A percentile compares a stretch with the other conserved stretches of the same genome.
Conservation (phyloP, 2,113 vertebrate species). For the Bostrychus sinensis region DNA sequence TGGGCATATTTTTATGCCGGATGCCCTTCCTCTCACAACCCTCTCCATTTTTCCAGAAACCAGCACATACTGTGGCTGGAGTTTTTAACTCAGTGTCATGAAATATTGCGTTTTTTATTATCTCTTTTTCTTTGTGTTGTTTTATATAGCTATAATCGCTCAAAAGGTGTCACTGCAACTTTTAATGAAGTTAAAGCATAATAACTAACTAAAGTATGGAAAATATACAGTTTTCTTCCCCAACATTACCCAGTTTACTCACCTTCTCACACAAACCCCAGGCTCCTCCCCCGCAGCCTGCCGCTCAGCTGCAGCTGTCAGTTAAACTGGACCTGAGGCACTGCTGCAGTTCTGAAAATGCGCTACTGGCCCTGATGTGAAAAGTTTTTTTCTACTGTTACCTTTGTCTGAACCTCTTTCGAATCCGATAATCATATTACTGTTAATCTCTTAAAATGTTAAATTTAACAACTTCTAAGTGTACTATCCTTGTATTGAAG, state of each 20-base stretch:
- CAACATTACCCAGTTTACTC: slow-evolving; percentile 4
- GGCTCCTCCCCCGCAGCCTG: slow-evolving; percentile 47
- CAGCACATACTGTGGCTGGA: too few relatives aligned
- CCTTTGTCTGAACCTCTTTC: neutral
- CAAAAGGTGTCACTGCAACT: too few relatives aligned
- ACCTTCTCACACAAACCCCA: neutral
- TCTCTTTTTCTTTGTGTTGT: too few relatives aligned
- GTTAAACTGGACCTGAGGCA: slow-evolving; percentile 57
- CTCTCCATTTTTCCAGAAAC: too few relatives aligned
- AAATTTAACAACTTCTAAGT: neutral
- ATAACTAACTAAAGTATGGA: neutral
- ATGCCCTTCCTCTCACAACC: too few relatives aligned
- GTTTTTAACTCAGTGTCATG: too few relatives aligned
- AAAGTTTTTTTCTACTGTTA: neutral
- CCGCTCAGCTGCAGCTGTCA: slow-evolving; percentile 76
- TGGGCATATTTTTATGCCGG: too few relatives aligned
- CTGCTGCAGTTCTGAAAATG: slow-evolving; percentile 42
- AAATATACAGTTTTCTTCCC: neutral
- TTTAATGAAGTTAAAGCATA: too few relatives aligned
- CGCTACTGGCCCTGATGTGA: slow-evolving; percentile 8
- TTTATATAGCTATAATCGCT: too few relatives aligned
- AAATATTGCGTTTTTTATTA: too few relatives aligned
- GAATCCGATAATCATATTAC: neutral
- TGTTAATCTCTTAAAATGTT: neutral
- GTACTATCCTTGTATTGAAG: slow-evolving; percentile 6